These are phyloP conservation scores for Xerus inauris DNA, from an alignment of 2,113 vertebrate genomes.

Conservation along the genomic window DNA sequence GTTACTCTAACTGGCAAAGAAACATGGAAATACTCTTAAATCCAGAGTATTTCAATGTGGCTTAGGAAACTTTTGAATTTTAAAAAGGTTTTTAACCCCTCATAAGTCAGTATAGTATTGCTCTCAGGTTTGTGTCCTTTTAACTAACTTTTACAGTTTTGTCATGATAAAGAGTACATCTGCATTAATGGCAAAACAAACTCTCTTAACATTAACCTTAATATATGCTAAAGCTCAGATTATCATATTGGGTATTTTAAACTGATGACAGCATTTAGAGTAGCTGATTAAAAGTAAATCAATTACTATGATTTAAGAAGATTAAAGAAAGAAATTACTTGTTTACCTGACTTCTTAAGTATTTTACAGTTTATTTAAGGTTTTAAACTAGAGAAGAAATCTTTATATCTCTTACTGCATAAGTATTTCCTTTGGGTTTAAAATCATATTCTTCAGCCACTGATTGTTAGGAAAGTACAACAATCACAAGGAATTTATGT, in stretches of 20 bases:
- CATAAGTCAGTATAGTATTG: not conserved
- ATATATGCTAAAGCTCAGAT: not conserved
- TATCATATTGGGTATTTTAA: not conserved
- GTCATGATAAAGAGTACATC: not conserved
- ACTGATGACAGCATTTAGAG: not conserved
- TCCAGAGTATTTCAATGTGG: not conserved
- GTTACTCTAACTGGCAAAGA: not conserved
- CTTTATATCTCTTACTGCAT: not conserved
- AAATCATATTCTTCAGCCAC: conserved; percentile 3
- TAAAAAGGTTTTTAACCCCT: not conserved
- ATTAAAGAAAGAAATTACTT: conserved; percentile 15
- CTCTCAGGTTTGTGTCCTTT: conserved; percentile 29
- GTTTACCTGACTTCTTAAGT: conserved; percentile 21
- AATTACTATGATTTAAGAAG: not conserved
- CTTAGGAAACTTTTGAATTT: not conserved
- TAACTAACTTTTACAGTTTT: not conserved
- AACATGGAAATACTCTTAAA: conserved; percentile 34
- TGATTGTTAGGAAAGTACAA: not conserved
- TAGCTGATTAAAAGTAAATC: not conserved
- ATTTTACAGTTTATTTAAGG: not conserved
- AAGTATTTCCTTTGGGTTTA: conserved; percentile 12
- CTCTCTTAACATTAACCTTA: not conserved
- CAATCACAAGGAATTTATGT: not conserved
- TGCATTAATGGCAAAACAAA: not conserved
- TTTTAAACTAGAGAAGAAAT: conserved; percentile 4